phyloP scores from a whole-genome alignment of 2,113 vertebrate species.

The Dascyllus trimaculatus region DNA sequence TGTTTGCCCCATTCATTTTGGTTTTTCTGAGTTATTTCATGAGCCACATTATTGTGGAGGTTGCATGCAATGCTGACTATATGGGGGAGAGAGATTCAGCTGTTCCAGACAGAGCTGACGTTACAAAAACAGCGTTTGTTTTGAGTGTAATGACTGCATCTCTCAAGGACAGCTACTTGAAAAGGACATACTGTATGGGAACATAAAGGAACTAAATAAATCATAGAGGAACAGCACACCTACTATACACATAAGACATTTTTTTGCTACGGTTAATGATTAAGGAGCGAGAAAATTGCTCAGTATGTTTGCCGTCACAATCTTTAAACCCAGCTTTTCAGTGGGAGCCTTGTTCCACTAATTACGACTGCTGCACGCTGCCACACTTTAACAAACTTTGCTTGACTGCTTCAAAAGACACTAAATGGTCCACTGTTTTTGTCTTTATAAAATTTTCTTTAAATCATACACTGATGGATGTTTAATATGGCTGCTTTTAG shows the following conservation, averaged over 20 bases:
- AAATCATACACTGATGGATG: not conserved
- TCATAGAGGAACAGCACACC: not conserved
- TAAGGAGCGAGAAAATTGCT: slow-evolving; percentile 7
- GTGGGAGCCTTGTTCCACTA: not conserved
- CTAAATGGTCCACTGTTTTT: not conserved
- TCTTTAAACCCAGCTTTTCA: slow-evolving; percentile 26
- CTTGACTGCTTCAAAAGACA: slow-evolving; percentile 2
- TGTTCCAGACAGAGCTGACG: slow-evolving; percentile 7
- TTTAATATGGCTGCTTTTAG: not conserved
- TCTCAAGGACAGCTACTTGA: slow-evolving; percentile 13
- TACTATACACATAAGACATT: not conserved
- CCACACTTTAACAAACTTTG: slow-evolving; percentile 19
- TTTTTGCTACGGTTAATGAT: not conserved
- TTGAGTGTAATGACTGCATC: slow-evolving; percentile 14
- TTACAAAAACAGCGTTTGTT: slow-evolving; percentile 1
- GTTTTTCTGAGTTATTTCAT: not conserved
- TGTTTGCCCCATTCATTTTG: not conserved
- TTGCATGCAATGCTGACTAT: not conserved
- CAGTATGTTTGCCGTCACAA: slow-evolving; percentile 12
- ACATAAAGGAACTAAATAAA: not conserved
- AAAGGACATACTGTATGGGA: not conserved
- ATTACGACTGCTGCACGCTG: not conserved
- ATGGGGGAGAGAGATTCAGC: slow-evolving; percentile 10
- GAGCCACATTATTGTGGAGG: not conserved
- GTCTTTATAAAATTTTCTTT: not conserved